Evolutionary conservation across 2,113 vertebrate species (phyloP), one percentile per base, ranked within the genome.

Genomic region (Chlamydotis undulata): DNA sequence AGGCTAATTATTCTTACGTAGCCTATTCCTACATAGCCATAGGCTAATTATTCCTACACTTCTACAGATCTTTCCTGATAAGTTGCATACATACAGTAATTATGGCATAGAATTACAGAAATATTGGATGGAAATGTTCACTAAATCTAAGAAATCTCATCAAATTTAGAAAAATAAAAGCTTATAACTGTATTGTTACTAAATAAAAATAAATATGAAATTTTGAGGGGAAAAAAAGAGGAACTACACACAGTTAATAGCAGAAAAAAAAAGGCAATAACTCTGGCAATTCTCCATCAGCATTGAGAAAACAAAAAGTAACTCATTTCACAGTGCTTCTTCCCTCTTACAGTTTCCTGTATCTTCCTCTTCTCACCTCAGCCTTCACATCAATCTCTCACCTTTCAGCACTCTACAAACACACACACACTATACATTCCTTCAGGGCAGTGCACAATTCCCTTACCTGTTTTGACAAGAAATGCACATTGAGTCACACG

Each of bases 381-480:
- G 19, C 77, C 75, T 55, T 94, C 53, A 79, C 75, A 96, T 96
- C 83, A 97, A 69, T 96, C 61, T 86, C 56, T 95, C 96, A 87
- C 41, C 75, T 97, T 96, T 97, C 78, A 94, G 67, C 90, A 94
- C 57, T 96, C 73, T 68, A 68, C 7, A 81, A 75, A 81, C 80
- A 49, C 52, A 60, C 74, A 75, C 69, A 71, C 91, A 57, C 68
- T n/a, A 57, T 25, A 73, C 89, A 74, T 97, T 97, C 87, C 96
- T 97, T 97, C 94, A 97, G 95, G 87, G 89, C 86, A 97, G 35
- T 21, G 7, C 85, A 82, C 96, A 96, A 96, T 97, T 98, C 97
- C 84, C 93, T 97, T 96, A 97, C 96, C 96, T 98, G 89, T 97
- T 97, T 98, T 96, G 96, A 98, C 94, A 98, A 97, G 97, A 96